Evolutionary conservation across 35 echinoderm and acorn worm species (phyloP).

Genomic region (Anneissia japonica): DNA sequence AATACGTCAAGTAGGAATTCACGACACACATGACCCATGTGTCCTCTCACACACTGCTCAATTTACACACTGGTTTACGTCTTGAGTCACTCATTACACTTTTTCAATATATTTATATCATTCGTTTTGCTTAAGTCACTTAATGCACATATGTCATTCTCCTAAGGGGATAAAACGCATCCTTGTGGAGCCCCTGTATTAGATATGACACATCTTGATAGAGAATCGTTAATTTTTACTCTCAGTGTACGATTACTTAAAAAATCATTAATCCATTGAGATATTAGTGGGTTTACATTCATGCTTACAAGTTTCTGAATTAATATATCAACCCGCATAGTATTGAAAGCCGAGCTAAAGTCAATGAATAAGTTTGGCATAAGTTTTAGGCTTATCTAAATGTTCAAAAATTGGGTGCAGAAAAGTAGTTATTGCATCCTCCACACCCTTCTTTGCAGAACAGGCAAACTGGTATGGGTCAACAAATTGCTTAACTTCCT

Average conservation of each 20-base stretch:
- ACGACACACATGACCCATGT: conserved; percentile 48
- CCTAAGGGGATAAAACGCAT: too few species aligned
- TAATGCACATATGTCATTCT: too few species aligned
- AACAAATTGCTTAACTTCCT: not conserved
- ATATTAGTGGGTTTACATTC: not conserved
- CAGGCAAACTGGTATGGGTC: conserved; percentile 18
- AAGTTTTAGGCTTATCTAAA: not conserved
- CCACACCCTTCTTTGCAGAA: not conserved
- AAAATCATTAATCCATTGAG: too few species aligned
- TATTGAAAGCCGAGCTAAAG: conserved; percentile 5
- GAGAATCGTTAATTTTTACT: too few species aligned
- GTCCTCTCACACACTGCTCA: conserved; percentile 34
- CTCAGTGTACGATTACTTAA: too few species aligned
- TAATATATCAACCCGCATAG: conserved; percentile 10
- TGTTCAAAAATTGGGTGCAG: conserved; percentile 1
- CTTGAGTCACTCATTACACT: too few species aligned
- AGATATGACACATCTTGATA: too few species aligned
- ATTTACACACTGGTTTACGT: conserved; percentile 57
- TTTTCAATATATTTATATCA: too few species aligned
- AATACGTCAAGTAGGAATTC: too few species aligned
- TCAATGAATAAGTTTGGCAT: conserved; percentile 4
- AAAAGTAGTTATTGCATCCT: conserved; percentile 2
- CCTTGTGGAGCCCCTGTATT: too few species aligned
- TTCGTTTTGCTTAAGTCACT: too few species aligned
- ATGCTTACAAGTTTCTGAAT: not conserved